A percentile compares a stretch with the other conserved stretches of the same genome.
phyloP scores from a whole-genome alignment of 2,888 invertebrate genomes.

The Caenorhabditis uteleia region DNA sequence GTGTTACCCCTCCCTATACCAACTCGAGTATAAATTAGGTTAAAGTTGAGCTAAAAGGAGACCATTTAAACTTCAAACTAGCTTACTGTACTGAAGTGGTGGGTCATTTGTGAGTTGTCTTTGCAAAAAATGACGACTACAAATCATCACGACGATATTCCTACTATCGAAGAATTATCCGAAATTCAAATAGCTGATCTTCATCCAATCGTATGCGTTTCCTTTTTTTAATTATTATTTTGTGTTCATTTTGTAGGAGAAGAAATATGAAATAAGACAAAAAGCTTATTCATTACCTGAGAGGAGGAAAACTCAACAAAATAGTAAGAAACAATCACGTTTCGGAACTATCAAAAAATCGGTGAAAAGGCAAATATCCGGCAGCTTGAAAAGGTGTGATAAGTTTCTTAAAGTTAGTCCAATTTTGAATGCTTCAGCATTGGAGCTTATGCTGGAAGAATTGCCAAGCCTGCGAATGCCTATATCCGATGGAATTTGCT shows the following conservation, averaged over 20 bases:
- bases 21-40: not conserved
- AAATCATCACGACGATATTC: slow-evolving; percentile 25
- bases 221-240: slow-evolving; percentile 1
- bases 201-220: slow-evolving; percentile 16
- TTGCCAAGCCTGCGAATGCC: slow-evolving; percentile 58
- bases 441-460: slow-evolving; percentile 53
- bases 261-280: slow-evolving; percentile 27
- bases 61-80: not conserved
- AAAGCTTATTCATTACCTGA: slow-evolving; percentile 33
- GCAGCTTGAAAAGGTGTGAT: slow-evolving; percentile 37
- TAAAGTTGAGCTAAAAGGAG: not conserved
- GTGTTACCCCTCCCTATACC: not conserved
- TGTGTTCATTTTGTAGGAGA: slow-evolving; percentile 16
- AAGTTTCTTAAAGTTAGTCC: not conserved
- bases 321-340: slow-evolving; percentile 25
- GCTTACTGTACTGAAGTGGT: not conserved
- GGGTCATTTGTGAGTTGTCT: too few relatives aligned
- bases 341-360: slow-evolving; percentile 41
- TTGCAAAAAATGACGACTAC: not conserved
- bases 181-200: slow-evolving; percentile 31
- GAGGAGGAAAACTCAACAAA: slow-evolving; percentile 13
- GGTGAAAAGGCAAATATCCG: slow-evolving; percentile 31
- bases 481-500: slow-evolving; percentile 64
- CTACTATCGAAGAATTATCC: slow-evolving; percentile 36
- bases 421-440: slow-evolving; percentile 21